Evolutionary conservation across 1,140 invertebrate genomes (phyloP).

Genomic region (Nephila pilipes): DNA sequence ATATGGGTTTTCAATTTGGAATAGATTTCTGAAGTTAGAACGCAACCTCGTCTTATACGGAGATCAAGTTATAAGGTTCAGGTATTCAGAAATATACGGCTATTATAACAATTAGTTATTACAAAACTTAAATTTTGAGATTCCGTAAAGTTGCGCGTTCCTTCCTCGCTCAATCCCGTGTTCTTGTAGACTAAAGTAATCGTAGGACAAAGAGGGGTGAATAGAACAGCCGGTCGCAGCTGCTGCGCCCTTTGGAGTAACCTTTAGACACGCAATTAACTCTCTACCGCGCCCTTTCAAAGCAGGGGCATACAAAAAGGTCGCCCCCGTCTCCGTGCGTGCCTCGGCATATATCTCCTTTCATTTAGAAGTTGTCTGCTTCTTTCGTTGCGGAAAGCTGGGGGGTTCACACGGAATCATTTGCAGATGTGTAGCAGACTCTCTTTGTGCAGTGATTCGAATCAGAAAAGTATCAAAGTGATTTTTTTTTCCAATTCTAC

Average conservation of each 20-base stretch:
- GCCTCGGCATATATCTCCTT: not conserved
- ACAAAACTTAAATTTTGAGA: no score
- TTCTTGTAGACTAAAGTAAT: no score
- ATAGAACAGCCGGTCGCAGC: not conserved
- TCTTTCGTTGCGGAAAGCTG: not conserved
- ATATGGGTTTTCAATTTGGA: no score
- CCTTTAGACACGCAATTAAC: constrained; percentile 34
- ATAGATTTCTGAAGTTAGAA: no score
- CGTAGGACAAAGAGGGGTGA: no score
- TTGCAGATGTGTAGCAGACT: not conserved
- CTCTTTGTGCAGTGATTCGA: not conserved
- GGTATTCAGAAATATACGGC: no score
- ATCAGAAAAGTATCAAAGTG: not conserved
- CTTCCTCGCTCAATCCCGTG: no score
- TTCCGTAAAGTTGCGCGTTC: no score
- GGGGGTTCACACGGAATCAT: not conserved
- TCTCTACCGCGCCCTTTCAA: not conserved
- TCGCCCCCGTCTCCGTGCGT: not conserved
- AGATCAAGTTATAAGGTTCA: no score
- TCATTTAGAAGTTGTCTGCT: not conserved
- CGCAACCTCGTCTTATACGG: no score
- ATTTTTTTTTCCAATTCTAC: not conserved
- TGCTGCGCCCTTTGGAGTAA: not conserved
- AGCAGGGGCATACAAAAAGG: not conserved
- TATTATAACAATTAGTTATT: no score